These are phyloP conservation scores for Malthinus flaveolus DNA, from an alignment of 2,888 invertebrate species.

Conservation along the genomic window DNA sequence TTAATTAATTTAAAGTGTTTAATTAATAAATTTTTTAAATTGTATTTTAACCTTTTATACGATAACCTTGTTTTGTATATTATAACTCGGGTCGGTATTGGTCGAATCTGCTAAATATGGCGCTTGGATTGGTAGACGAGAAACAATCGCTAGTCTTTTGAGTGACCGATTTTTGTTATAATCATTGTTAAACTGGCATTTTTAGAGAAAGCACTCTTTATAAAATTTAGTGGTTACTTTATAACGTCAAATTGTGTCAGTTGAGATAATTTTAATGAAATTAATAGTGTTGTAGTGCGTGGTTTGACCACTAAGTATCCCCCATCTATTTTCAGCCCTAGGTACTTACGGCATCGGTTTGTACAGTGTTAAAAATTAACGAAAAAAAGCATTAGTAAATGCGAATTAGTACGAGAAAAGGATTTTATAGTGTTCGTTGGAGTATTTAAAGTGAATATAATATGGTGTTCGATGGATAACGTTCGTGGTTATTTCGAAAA, in stretches of 20 bases:
- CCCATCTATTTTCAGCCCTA: slow-evolving; percentile 73
- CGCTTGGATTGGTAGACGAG: slow-evolving; percentile 39
- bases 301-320: slow-evolving; percentile 55
- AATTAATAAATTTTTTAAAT: too few species aligned
- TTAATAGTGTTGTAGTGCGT: slow-evolving; percentile 10
- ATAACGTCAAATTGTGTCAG: neutral
- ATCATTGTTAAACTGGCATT: slow-evolving; percentile 3
- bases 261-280: neutral
- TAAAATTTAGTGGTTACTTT: slow-evolving; percentile 15
- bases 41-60: too few species aligned
- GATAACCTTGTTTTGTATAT: slow-evolving; percentile 1
- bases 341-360: slow-evolving; percentile 68
- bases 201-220: neutral
- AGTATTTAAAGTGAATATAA: slow-evolving; percentile 57
- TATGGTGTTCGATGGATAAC: slow-evolving; percentile 58
- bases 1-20: neutral
- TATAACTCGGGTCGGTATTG: slow-evolving; percentile 35
- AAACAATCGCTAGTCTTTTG: slow-evolving; percentile 34
- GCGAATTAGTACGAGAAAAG: slow-evolving; percentile 29
- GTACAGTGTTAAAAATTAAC: slow-evolving; percentile 65
- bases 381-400: slow-evolving; percentile 56
- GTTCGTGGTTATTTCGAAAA: slow-evolving; percentile 60
- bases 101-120: slow-evolving; percentile 31
- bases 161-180: slow-evolving; percentile 17
- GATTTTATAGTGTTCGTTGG: slow-evolving; percentile 31